Base-by-base conservation (phyloP, 2,113 vertebrate genomes). In the Glaucidium brasilianum region DNA sequence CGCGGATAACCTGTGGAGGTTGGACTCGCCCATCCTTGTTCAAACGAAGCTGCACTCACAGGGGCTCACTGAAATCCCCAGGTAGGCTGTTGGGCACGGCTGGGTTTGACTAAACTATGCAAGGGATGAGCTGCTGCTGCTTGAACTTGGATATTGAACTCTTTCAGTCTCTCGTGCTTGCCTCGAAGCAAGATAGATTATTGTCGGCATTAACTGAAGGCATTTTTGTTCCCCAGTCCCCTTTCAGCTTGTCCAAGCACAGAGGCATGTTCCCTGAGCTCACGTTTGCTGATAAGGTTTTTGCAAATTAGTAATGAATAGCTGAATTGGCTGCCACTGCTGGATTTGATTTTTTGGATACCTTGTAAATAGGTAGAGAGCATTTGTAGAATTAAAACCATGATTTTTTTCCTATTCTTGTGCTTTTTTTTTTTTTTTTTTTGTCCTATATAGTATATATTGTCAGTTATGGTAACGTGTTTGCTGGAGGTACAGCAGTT, bases 151-250 rank as follows among this genome's bases (percentile, higher is more conserved):
- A 10, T 47, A 15, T n/a, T 23, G 47, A 68, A 37, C 49, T 41
- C 12, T 12, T 12, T 13, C 58, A 21, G 13, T 19, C 56, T 60
- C 58, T 55, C 1, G 2, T 55, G 45, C 45, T 53, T 35, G 12
- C 56, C 30, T 87, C 0, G 4, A 49, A 62, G 64, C 41, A 43
- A 35, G 68, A 27, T 15, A 14, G 30, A 16, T 81, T 41, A 22
- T 64, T 0, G 1, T 25, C 1, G 0, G 23, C 4, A 1, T 63
- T 68, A 64, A 18, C 29, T 20, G 52, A 72, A 66, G 26, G 79
- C 7, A 0, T 34, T 95, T 90, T 77, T 52, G 15, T 39, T 62
- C 30, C 37, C 30, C 35, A 15, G 12, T 30, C 64, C 23, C 30
- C 43, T 78, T 58, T 56, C 26, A 37, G 55, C n/a, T 79, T 47